Evolutionary conservation across 2,888 invertebrate genomes (phyloP).

Genomic region (Pogonocherus hispidulus): DNA sequence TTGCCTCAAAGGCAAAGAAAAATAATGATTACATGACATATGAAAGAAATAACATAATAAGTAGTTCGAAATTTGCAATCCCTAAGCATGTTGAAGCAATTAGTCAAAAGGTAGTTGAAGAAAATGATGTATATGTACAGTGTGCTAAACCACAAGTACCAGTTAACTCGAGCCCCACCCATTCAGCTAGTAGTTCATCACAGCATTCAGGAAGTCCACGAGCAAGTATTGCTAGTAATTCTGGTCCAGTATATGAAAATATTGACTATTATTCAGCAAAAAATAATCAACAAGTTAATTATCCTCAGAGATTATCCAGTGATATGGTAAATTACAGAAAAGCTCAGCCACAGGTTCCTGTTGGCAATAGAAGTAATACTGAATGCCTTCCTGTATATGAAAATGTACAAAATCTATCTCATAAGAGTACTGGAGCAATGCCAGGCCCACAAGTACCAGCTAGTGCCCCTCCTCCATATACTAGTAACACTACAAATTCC

Average conservation of each 20-base stretch:
- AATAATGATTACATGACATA: slow-evolving; percentile 72
- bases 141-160: slow-evolving; percentile 67
- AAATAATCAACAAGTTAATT: slow-evolving; percentile 72
- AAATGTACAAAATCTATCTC: slow-evolving; percentile 63
- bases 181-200: slow-evolving; percentile 75
- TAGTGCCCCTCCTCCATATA: slow-evolving; percentile 59
- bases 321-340: slow-evolving; percentile 75
- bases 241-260: slow-evolving; percentile 83
- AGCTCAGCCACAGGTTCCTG: slow-evolving; percentile 87
- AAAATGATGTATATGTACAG: slow-evolving; percentile 67
- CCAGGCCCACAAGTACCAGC: slow-evolving; percentile 67
- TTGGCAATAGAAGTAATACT: slow-evolving; percentile 69
- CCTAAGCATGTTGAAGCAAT: slow-evolving; percentile 80
- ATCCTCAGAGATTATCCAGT: slow-evolving; percentile 68
- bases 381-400: slow-evolving; percentile 72
- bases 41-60: slow-evolving; percentile 82
- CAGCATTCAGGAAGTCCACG: slow-evolving; percentile 71
- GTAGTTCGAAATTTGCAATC: slow-evolving; percentile 83
- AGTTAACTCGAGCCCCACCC: slow-evolving; percentile 70
- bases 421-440: slow-evolving; percentile 60
- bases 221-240: slow-evolving; percentile 61
- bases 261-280: slow-evolving; percentile 80
- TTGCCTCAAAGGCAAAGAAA: slow-evolving; percentile 70
- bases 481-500: slow-evolving; percentile 39
- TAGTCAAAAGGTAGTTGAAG: slow-evolving; percentile 62